These are phyloP conservation scores for Hecatera dysodea DNA, from an alignment of 2,888 invertebrate species.

Conservation along the genomic window DNA sequence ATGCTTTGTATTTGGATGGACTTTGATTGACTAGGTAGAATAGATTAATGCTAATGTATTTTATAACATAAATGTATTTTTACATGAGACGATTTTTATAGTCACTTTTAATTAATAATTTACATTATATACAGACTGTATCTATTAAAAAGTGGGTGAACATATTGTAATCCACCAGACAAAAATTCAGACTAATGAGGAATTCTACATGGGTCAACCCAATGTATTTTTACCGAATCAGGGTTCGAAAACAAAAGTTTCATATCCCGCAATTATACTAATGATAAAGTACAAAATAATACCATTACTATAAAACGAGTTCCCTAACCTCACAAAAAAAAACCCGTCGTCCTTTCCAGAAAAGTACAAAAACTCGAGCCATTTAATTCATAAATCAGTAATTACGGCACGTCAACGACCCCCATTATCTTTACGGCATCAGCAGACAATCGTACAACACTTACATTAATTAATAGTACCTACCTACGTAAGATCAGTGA, in stretches of 20 bases:
- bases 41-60: no score
- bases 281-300: not conserved
- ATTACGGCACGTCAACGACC: conserved; percentile 61
- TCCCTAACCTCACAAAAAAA: conserved; percentile 23
- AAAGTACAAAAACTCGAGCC: conserved; percentile 17
- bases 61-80: not conserved
- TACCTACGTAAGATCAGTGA: conserved; percentile 41
- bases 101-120: no score
- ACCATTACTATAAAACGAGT: not conserved
- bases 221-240: not conserved
- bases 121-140: no score
- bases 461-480: conserved; percentile 61
- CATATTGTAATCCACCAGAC: not conserved
- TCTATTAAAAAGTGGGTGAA: no score
- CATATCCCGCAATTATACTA: not conserved
- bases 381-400: conserved; percentile 61
- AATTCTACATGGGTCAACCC: not conserved
- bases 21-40: no score
- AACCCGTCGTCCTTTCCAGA: conserved; percentile 10
- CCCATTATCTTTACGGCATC: conserved; percentile 59
- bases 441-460: conserved; percentile 48
- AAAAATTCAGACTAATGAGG: not conserved
- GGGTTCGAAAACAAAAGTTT: not conserved
- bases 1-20: not conserved
- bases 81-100: no score